A percentile compares a stretch with the other conserved stretches of the same genome.
Conservation (phyloP, 2,113 vertebrate genomes). For the Proteles cristata region DNA sequence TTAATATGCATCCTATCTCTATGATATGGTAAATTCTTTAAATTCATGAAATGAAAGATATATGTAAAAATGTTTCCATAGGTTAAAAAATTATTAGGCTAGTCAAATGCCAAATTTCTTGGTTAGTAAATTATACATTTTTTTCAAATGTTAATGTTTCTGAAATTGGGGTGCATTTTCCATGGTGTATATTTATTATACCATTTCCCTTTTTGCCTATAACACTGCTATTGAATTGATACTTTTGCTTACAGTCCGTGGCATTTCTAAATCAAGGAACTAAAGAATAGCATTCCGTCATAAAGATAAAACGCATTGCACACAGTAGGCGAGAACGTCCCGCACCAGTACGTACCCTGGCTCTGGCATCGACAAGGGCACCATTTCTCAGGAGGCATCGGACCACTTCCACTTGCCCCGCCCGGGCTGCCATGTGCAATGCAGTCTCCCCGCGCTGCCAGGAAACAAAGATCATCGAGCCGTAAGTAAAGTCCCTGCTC, state of each 20-base stretch:
- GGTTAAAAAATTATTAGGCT: neutral
- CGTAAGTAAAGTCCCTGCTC: neutral
- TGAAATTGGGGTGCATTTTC: neutral
- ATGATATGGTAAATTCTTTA: neutral
- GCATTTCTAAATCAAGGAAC: neutral
- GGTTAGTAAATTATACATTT: neutral
- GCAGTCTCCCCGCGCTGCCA: constrained; percentile 97
- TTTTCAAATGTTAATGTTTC: neutral
- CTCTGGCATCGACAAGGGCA: constrained; percentile 96
- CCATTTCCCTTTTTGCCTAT: neutral
- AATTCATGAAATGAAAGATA: neutral
- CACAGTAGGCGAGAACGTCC: rapidly evolving
- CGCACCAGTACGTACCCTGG: constrained; percentile 90
- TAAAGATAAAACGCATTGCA: rapidly evolving
- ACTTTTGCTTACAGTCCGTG: neutral
- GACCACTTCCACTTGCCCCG: constrained; percentile 98
- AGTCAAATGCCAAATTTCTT: neutral
- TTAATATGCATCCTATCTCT: neutral
- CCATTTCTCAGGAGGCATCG: constrained; percentile 97
- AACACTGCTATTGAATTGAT: neutral
- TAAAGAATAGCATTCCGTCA: neutral
- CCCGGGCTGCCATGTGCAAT: constrained; percentile 96
- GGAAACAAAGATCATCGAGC: constrained; percentile 71
- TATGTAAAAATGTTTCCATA: neutral
- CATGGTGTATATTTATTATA: neutral